Evolutionary conservation across 30 jellyfish, hydroid and myxozoan species (phyloP), one percentile per base, ranked within the genome.

Genomic region (Chironex yamaguchii): DNA sequence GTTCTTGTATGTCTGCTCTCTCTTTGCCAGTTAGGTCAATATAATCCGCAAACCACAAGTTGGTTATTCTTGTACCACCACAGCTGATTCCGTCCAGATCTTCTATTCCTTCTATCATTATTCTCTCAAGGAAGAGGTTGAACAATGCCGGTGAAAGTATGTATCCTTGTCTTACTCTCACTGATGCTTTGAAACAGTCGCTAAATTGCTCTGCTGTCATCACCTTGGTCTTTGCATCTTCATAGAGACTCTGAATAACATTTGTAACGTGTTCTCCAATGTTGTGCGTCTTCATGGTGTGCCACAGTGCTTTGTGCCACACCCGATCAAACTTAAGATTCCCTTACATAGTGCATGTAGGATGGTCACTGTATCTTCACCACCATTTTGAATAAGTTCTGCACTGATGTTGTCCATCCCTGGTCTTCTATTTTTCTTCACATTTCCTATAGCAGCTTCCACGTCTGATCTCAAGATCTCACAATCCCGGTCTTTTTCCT

Each of bases 381-480:
- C 91, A 24, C 91, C 85, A 24, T 32, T 31, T 48, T 77, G 72
- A 35, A 80, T 80, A 17, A 80, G 72, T 49, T 80, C 85, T 12
- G 91, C 91, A 31, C 48, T 22, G 34, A 64, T 50, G 84, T 80
- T 80, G 85, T 78, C 82, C 23, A 68, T 69, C 9, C 90, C 90
- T 11, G 90, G 82, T 6, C 67, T 27, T 42, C 66, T 80, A 75
- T 80, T 80, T 49, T 26, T 36, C 52, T 80, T 80, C 63, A 80
- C 64, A 9, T 67, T 54, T 29, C 53, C 66, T 26, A 80, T 58
- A 2, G 91, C 89, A 53, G 20, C 17, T 64, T 53, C 82, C 30
- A 76, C 81, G 29, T 76, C 84, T 12, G 91, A 66, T 49, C 65
- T 24, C 63, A 80, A 36, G 34, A 80, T 64, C 50, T 34, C 75